phyloP scores from a whole-genome alignment of 2,113 vertebrate genomes.

The Megaptera novaeangliae region DNA sequence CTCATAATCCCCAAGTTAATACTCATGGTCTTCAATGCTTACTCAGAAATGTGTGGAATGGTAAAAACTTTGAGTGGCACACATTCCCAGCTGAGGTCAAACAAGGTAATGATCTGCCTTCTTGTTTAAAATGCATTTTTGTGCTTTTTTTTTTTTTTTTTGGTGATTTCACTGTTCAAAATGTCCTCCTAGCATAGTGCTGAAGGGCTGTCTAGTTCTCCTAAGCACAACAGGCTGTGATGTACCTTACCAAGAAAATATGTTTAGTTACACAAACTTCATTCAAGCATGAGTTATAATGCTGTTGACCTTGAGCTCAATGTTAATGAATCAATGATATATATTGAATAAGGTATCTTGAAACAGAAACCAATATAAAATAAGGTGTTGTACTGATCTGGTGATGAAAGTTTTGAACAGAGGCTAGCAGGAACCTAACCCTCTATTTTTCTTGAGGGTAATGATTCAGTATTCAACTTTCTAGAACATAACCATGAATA shows the following conservation, averaged over 20 bases:
- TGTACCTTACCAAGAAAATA: neutral
- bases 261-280: neutral
- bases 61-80: neutral
- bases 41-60: neutral
- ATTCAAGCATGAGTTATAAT: neutral
- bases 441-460: neutral
- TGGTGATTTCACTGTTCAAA: neutral
- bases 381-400: neutral
- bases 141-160: neutral
- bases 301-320: neutral
- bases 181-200: neutral
- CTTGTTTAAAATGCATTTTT: neutral
- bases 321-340: neutral
- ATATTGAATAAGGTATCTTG: neutral
- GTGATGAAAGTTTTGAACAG: neutral
- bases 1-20: neutral
- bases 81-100: neutral
- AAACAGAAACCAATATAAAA: neutral
- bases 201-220: neutral
- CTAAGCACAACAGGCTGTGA: neutral
- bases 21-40: neutral
- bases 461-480: neutral
- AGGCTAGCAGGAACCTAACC: neutral
- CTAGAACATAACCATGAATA: neutral
- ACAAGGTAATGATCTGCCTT: neutral